Base-by-base conservation (phyloP, 2,797 vertebrate species). In the Ctenochaetus hawaiiensis region DNA sequence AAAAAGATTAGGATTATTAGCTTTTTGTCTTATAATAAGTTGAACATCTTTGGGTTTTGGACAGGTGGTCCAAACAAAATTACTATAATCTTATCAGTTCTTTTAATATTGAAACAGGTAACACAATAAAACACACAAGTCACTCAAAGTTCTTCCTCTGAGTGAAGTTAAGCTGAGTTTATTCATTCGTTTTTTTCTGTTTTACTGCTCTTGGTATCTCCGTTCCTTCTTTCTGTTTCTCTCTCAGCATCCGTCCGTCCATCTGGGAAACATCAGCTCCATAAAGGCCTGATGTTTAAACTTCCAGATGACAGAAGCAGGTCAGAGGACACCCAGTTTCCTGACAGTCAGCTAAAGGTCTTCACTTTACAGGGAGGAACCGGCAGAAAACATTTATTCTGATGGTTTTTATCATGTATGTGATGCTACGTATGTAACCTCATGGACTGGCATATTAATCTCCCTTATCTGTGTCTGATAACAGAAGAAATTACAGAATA, bases 271-370 rank as follows among this genome's bases (percentile, higher is more conserved):
- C 64, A 77, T 89, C 84, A 87, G 39, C 43, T 76, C 5, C 59
- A 59, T 82, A 68, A 34, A 61, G 69, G 16, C 30, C 41, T 10
- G 52, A 56, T 73, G 77, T 60, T 72, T 67, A 90, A 86, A 67
- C 30, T 49, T 84, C 81, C 72, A 77, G 70, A 85, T 74, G 88
- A 87, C 83, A 69, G 66, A 85, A 79, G 71, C 66, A 87, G 77
- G 65, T 85, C 83, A 77, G 72, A 72, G 44, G 39, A 14, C 22
- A 49, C 14, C 2, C 4, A 0, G 58, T 65, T 53, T 54, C 54
- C 54, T 39, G n/a, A 44, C 45, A 41, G n/a, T 51, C 37, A 9
- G 22, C 22, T 52, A 4, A 51, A 56, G 51, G 8, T 59, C 17
- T 54, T 48, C 1, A 0, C 44, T 54, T 14, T 51, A 52, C 10